phyloP scores from a whole-genome alignment of 1,140 invertebrate genomes.

The Drosophila melanogaster region Release_6_plus_ISO1_MT NT_033779.5:18555001-18555500 shows the following conservation, averaged over 20 bases:
- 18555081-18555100: no score
- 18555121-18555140: neutral
- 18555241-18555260: conserved; percentile 24
- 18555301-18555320: conserved; percentile 26
- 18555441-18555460: conserved; percentile 53
- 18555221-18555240: conserved; percentile 27
- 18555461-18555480: conserved; percentile 39
- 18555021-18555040: conserved; percentile 21
- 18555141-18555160: neutral
- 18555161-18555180: neutral
- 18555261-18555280: conserved; percentile 35
- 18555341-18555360: conserved; percentile 68
- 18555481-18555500: conserved; percentile 16
- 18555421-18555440: conserved; percentile 22
- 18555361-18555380: conserved; percentile 39
- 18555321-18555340: conserved; percentile 41
- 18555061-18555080: neutral
- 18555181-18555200: conserved; percentile 5
- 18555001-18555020: conserved; percentile 1
- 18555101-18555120: no score
- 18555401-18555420: conserved; percentile 29
- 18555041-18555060: neutral
- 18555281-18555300: conserved; percentile 26
- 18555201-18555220: conserved; percentile 6
- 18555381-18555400: conserved; percentile 13